Base-by-base conservation (phyloP, 2,113 vertebrate genomes). In the Sebastes schlegelii region DNA sequence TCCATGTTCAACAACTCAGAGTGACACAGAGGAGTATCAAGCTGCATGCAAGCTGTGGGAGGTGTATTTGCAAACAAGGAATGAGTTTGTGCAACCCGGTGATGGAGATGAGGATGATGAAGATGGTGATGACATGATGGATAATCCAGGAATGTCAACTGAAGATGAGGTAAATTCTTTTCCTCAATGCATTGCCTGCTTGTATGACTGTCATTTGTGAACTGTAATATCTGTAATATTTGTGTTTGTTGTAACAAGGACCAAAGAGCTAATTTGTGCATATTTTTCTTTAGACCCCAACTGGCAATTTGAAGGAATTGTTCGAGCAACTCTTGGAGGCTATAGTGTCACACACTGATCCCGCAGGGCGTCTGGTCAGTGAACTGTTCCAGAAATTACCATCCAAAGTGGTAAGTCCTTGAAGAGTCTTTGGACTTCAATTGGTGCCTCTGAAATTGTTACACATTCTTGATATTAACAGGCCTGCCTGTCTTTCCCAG, bases 381-480 rank as follows among this genome's bases (percentile, higher is more conserved):
- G 98, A 99, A 86, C 97, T 99, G 83, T 99, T 99, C 92, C 98
- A 99, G 96, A 99, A 99, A 85, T 95, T 99, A 84, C 98, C 98
- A 86, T 99, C 98, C 86, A 99, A 99, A 98, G 95, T 99, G 98
- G 98, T 99, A 86, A 94, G 96, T 77, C 9, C 0, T 49, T n/a
- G 0, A 63, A 23, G 0, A 26, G 4, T 45, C 7, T 46, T 45
- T 58, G 11, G 10, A 48, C 2, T 23, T 62, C 0, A 8, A 46
- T 16, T 52, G 0, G 6, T 58, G 4, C 4, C 13, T 8, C 1
- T 40, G 5, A 86, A 70, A 51, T 51, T 23, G 9, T 69, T 10
- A 16, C 11, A 13, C 23, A 49, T 26, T 58, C 9, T 48, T 71
- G 1, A 60, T 4, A 51, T 16, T 60, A 13, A 54, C 23, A 14